These are phyloP conservation scores for Luscinia megarhynchos DNA, from an alignment of 2,797 vertebrate species.

Conservation along the genomic window DNA sequence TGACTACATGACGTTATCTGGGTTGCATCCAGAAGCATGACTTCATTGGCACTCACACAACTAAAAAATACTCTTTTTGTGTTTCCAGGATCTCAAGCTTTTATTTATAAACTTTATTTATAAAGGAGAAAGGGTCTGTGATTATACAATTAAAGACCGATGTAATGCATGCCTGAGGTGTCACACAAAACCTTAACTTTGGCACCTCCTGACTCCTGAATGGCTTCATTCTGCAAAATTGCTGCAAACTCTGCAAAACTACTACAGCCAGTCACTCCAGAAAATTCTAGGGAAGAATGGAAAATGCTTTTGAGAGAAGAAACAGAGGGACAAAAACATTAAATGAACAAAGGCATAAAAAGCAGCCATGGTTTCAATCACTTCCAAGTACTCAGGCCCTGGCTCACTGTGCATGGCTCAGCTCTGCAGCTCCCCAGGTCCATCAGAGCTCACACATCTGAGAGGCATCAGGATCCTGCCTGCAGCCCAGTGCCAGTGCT, in stretches of 20 bases:
- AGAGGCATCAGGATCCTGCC: neutral
- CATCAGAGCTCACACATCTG: neutral
- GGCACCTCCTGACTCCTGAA: neutral
- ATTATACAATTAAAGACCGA: neutral
- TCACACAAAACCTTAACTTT: neutral
- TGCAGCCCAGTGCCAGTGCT: neutral
- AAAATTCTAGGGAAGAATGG: neutral
- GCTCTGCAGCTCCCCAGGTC: neutral
- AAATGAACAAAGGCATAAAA: neutral
- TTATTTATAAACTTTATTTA: neutral
- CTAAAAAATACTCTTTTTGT: neutral
- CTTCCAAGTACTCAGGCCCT: neutral
- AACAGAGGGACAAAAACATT: neutral
- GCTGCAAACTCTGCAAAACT: neutral
- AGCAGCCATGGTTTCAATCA: neutral
- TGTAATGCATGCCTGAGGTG: neutral
- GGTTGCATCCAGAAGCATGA: neutral
- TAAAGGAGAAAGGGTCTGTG: neutral
- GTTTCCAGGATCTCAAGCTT: neutral
- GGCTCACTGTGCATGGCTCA: accelerated
- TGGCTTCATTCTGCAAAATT: neutral
- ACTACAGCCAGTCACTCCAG: neutral
- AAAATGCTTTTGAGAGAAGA: neutral
- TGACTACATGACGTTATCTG: neutral
- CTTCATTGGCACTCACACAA: neutral